Conservation (phyloP, 2,797 vertebrate genomes). For the Anolis apletophallus region DNA sequence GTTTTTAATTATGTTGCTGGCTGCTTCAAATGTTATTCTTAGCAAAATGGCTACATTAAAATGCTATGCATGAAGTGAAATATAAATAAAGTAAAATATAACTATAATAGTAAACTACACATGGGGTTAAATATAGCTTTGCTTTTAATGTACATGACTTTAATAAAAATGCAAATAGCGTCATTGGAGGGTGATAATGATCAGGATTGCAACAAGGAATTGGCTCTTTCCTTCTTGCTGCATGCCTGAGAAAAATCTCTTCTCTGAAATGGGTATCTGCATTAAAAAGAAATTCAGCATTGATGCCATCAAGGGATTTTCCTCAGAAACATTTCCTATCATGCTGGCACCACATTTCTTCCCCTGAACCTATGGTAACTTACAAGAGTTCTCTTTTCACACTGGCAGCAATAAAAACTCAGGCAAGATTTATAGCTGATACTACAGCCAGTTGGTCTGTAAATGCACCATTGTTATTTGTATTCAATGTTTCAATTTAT, state of each 20-base stretch:
- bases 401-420: too few species aligned
- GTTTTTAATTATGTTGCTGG: neutral
- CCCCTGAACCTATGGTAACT: too few species aligned
- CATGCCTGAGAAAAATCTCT: neutral
- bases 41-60: neutral
- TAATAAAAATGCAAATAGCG: neutral
- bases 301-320: neutral
- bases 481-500: too few species aligned
- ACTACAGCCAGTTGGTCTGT: too few species aligned
- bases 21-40: neutral
- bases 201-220: neutral
- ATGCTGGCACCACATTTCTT: too few species aligned
- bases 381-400: too few species aligned
- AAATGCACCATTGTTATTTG: too few species aligned
- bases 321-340: neutral
- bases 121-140: neutral
- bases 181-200: neutral
- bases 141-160: neutral
- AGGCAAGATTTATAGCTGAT: too few species aligned
- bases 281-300: neutral
- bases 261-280: neutral
- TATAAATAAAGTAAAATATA: neutral
- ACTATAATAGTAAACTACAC: neutral
- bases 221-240: neutral
- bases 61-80: neutral